Conservation (phyloP, 2,888 invertebrate species). For the Noctua janthina region DNA sequence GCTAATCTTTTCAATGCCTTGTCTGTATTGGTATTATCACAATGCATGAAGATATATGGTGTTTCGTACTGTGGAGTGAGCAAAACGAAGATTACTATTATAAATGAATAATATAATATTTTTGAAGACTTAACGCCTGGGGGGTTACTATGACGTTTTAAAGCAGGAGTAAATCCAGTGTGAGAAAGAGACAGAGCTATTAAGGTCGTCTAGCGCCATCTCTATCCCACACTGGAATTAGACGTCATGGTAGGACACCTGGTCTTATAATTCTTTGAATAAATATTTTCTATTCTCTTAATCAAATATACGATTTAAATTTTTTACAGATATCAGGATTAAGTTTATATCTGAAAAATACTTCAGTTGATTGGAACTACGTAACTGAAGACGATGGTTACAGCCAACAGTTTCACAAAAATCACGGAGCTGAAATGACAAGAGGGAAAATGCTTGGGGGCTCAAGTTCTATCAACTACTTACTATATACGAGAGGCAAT, state of each 20-base stretch:
- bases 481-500: conserved; percentile 87
- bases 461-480: conserved; percentile 87
- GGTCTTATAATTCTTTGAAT: background rate
- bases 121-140: no score
- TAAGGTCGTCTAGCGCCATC: no score
- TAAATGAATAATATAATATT: no score
- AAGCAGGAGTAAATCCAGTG: no score
- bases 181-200: no score
- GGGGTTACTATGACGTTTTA: no score
- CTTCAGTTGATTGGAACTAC: conserved; percentile 73
- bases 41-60: background rate
- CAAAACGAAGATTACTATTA: background rate
- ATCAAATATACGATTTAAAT: background rate
- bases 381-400: conserved; percentile 72
- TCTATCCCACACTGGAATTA: no score
- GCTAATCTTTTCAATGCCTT: background rate
- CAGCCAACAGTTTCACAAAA: conserved; percentile 49
- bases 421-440: conserved; percentile 65
- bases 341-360: conserved; percentile 36
- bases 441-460: conserved; percentile 91
- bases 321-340: conserved; percentile 45
- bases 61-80: background rate
- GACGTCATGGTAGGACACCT: no score
- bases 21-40: background rate
- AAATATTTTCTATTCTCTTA: background rate